A percentile compares a stretch with the other conserved stretches of the same genome.
Conservation (phyloP, 2,113 vertebrate species). For the Todiramphus chloris region DNA sequence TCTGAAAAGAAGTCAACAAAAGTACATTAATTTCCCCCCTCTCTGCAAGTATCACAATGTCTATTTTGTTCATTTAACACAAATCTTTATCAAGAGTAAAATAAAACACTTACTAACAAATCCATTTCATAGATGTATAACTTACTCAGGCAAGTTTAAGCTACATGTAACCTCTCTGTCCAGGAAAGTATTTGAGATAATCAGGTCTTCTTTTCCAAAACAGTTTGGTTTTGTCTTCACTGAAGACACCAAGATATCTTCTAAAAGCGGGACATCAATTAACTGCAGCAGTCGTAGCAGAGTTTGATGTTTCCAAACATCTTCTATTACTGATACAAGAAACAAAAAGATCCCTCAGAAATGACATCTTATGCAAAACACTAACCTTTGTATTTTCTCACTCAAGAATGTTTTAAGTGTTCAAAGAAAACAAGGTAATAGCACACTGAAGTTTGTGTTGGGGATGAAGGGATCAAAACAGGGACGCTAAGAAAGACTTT, state of each 20-base stretch:
- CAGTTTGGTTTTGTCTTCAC: slow-evolving; percentile 55
- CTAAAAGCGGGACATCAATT: slow-evolving; percentile 82
- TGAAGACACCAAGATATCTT: slow-evolving; percentile 80
- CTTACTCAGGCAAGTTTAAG: slow-evolving; percentile 80
- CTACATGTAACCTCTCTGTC: slow-evolving; percentile 78
- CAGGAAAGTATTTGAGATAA: slow-evolving; percentile 86
- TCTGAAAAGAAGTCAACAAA: background rate
- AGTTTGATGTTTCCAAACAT: slow-evolving; percentile 86
- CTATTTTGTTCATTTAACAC: background rate
- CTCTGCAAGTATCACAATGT: background rate
- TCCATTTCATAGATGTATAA: background rate
- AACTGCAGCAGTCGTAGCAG: slow-evolving; percentile 83
- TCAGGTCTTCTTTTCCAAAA: slow-evolving; percentile 75
- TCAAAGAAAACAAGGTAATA: background rate
- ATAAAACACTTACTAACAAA: background rate
- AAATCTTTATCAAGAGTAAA: background rate
- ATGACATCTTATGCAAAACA: background rate
- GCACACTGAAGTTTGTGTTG: background rate
- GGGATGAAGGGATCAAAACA: background rate
- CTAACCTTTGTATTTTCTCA: background rate
- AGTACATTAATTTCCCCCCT: background rate
- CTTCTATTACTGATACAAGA: slow-evolving; percentile 73
- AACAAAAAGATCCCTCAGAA: background rate
- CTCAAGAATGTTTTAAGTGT: background rate
- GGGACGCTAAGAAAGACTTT: background rate